Conservation (phyloP, 2,888 invertebrate genomes). For the Dynastes hyllus region DNA sequence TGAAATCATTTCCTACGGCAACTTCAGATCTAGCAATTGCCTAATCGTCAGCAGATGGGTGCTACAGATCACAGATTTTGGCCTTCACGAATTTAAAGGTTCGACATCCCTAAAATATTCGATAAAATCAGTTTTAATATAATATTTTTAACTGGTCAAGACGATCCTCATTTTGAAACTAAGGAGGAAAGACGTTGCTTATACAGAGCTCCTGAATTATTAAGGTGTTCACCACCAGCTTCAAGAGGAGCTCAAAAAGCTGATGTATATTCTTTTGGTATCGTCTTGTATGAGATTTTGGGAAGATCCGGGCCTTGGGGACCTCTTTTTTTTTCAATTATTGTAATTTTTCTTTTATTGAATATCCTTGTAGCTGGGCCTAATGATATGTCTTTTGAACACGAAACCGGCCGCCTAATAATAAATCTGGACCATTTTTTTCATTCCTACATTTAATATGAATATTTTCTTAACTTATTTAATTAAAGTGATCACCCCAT, state of each 20-base stretch:
- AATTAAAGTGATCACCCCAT: too few relatives aligned
- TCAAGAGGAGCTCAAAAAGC: conserved; percentile 87
- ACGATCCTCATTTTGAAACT: conserved; percentile 74
- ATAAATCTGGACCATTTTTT: too few relatives aligned
- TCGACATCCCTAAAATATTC: neutral
- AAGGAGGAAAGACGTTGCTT: conserved; percentile 75
- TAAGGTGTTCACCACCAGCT: conserved; percentile 76
- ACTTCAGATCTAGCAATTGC: conserved; percentile 89
- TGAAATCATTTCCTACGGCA: conserved; percentile 87
- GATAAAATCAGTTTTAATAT: neutral
- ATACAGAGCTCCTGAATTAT: conserved; percentile 85
- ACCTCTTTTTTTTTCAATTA: conserved; percentile 67
- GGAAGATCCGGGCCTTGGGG: conserved; percentile 89
- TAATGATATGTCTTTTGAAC: too few relatives aligned
- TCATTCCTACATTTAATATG: too few relatives aligned
- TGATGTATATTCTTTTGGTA: conserved; percentile 88
- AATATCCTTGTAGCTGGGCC: too few relatives aligned
- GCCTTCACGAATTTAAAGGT: conserved; percentile 88
- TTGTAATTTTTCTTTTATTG: too few relatives aligned
- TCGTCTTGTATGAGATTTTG: conserved; percentile 89
- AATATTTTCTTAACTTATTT: too few relatives aligned
- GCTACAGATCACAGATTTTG: conserved; percentile 91
- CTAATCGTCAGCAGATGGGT: conserved; percentile 93
- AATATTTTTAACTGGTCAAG: conserved; percentile 73
- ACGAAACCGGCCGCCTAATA: too few relatives aligned